phyloP scores from a whole-genome alignment of 2,113 vertebrate genomes.

The Loxodonta africana region DNA sequence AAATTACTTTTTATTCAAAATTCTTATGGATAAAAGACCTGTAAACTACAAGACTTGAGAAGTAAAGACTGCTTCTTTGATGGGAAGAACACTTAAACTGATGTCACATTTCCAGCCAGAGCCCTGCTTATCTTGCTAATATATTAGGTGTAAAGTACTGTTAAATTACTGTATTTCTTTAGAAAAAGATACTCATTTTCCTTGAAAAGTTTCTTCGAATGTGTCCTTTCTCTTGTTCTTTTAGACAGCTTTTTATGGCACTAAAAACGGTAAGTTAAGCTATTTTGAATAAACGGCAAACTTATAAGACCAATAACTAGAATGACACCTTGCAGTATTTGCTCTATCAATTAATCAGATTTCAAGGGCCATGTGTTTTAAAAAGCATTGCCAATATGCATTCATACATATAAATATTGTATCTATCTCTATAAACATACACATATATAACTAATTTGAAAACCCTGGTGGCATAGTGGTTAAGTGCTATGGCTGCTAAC shows the following conservation, averaged over 20 bases:
- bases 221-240: neutral
- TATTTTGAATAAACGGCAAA: conserved; percentile 39
- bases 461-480: no score
- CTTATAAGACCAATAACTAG: neutral
- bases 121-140: neutral
- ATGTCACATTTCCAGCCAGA: conserved; percentile 3
- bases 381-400: neutral
- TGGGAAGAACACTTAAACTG: neutral
- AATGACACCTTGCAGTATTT: neutral
- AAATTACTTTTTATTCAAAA: neutral
- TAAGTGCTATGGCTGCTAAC: no score
- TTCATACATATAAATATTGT: neutral
- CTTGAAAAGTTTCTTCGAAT: conserved; percentile 1
- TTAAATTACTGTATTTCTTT: neutral
- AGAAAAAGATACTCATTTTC: neutral
- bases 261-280: neutral
- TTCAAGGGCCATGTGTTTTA: conserved; percentile 18
- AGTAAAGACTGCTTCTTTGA: neutral
- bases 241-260: neutral
- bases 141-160: neutral
- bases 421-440: neutral
- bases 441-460: neutral
- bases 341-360: neutral
- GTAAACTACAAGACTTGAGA: neutral
- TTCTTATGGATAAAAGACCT: neutral